A percentile compares a stretch with the other conserved stretches of the same genome.
phyloP scores from a whole-genome alignment of 2,888 invertebrate species.

The Mesorhabditis belari region DNA sequence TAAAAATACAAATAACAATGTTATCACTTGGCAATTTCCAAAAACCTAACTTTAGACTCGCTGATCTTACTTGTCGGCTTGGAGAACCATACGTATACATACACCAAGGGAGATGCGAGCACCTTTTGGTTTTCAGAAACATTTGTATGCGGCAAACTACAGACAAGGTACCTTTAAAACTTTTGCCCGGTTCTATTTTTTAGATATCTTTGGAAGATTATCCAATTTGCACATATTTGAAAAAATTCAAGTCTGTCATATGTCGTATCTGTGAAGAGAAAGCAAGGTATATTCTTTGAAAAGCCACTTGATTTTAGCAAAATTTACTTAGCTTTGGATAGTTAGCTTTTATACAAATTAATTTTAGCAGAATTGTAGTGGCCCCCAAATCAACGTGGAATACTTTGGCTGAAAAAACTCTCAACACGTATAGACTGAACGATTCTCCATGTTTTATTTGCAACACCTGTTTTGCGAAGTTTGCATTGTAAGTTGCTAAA shows the following conservation, averaged over 20 bases:
- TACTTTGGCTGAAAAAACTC: no score
- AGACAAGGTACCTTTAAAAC: background rate
- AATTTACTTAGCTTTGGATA: no score
- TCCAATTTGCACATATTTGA: background rate
- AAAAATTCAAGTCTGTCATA: background rate
- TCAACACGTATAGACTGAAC: no score
- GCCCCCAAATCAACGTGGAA: background rate
- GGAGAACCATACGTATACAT: constrained; percentile 76
- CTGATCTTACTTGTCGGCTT: constrained; percentile 60
- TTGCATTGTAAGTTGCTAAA: no score
- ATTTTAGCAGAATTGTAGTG: no score
- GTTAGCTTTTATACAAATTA: no score
- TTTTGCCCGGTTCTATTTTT: background rate
- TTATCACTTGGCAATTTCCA: background rate
- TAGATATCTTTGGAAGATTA: background rate
- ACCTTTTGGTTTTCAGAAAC: constrained; percentile 74
- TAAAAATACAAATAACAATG: background rate
- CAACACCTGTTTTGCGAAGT: background rate
- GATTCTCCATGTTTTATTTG: background rate
- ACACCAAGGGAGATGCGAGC: constrained; percentile 87
- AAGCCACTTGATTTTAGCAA: background rate
- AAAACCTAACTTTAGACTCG: constrained; percentile 47
- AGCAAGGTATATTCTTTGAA: background rate
- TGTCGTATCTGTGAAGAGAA: background rate
- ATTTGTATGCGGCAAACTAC: constrained; percentile 60